Evolutionary conservation across 2,888 invertebrate species (phyloP).

Genomic region (Stomorhina lunata): DNA sequence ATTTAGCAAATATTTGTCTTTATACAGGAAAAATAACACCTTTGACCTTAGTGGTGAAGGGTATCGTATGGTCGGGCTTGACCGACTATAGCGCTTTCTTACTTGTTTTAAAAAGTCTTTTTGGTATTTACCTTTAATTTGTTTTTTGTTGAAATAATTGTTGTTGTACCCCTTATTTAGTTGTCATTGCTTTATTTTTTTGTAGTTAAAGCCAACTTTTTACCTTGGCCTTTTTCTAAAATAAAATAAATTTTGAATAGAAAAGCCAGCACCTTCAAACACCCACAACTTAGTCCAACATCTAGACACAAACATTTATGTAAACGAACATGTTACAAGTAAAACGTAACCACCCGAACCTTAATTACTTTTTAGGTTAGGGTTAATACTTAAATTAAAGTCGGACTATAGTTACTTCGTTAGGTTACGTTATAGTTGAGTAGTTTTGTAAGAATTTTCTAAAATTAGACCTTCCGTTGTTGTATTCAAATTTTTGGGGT

Average conservation of each 20-base stretch:
- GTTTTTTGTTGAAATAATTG: neutral
- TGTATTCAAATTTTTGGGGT: neutral
- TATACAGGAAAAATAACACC: too few relatives aligned
- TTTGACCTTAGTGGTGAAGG: too few relatives aligned
- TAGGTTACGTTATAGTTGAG: neutral
- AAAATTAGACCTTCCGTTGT: neutral
- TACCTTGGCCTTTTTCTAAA: neutral
- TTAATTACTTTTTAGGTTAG: too few relatives aligned
- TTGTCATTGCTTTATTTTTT: neutral
- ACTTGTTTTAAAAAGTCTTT: too few relatives aligned
- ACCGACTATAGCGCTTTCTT: too few relatives aligned
- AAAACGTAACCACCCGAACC: constrained; percentile 46
- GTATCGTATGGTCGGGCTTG: too few relatives aligned
- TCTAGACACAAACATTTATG: neutral
- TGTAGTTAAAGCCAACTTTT: neutral
- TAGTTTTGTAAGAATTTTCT: constrained; percentile 5
- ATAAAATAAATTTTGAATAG: too few relatives aligned
- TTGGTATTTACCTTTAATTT: too few relatives aligned
- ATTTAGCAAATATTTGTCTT: too few relatives aligned
- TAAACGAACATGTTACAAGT: neutral
- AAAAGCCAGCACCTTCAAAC: neutral
- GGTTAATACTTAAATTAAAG: too few relatives aligned
- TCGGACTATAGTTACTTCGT: neutral
- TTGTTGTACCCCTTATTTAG: neutral
- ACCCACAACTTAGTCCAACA: neutral